Evolutionary conservation across 2,888 invertebrate species (phyloP).

Genomic region (Holacanthella duospinosa): DNA sequence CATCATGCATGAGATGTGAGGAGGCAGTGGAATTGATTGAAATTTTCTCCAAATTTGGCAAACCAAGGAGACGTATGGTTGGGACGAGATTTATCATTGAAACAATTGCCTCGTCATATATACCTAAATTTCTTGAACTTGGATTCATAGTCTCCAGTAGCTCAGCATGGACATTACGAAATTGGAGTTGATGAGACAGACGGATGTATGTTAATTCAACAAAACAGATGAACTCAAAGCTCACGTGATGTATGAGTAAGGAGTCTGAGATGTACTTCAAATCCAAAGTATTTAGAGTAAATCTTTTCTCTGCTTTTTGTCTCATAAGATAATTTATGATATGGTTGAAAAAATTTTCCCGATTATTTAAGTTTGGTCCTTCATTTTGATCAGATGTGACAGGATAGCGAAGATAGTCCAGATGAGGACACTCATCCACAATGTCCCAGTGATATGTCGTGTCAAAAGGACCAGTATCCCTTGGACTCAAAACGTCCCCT

Average conservation of each 20-base stretch:
- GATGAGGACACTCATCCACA: not conserved
- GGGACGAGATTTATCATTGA: not conserved
- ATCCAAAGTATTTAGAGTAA: not conserved
- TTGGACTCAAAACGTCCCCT: not conserved
- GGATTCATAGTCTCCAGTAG: not conserved
- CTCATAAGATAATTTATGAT: not conserved
- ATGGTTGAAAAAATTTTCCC: not conserved
- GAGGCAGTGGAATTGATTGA: not conserved
- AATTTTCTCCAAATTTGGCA: not conserved
- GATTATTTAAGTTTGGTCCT: not conserved
- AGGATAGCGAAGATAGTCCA: not conserved
- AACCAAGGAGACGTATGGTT: not conserved
- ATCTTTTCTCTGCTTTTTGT: not conserved
- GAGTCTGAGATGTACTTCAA: not conserved
- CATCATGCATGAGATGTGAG: not conserved
- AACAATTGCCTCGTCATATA: not conserved
- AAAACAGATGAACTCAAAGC: not conserved
- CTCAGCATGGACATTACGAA: not conserved
- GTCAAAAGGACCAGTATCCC: not conserved
- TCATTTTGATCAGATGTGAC: not conserved
- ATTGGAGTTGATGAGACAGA: not conserved
- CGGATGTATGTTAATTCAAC: not conserved
- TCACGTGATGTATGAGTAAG: not conserved
- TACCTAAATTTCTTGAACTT: too few relatives aligned
- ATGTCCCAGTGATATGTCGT: not conserved